A percentile compares a stretch with the other conserved stretches of the same genome.
Conservation (phyloP, 2,113 vertebrate genomes). For the Oreochromis aureus region DNA sequence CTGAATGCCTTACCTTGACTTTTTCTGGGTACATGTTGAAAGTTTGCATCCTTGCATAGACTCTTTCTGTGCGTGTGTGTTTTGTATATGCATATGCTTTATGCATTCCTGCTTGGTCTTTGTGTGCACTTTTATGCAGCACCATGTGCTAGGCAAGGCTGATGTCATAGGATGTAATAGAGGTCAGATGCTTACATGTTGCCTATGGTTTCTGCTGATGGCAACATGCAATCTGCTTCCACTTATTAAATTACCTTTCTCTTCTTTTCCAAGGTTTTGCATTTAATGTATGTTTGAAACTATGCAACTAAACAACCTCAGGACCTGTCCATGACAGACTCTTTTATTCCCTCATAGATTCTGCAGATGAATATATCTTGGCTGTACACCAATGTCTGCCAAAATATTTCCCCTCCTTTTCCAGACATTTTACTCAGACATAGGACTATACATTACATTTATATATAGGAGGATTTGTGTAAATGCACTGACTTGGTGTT, state of each 20-base stretch:
- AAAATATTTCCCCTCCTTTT: background rate
- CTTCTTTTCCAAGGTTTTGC: constrained; percentile 53
- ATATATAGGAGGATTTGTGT: background rate
- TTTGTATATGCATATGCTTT: background rate
- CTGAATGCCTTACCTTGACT: background rate
- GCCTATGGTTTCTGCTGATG: constrained; percentile 57
- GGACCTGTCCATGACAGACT: constrained; percentile 32
- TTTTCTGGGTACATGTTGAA: background rate
- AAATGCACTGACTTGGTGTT: background rate
- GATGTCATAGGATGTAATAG: constrained; percentile 60
- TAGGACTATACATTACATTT: background rate
- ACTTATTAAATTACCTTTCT: constrained; percentile 65
- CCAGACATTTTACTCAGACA: background rate
- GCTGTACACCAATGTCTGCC: background rate
- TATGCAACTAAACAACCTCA: constrained; percentile 45
- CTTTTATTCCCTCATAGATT: constrained; percentile 35
- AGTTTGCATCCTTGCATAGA: background rate
- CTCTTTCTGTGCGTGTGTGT: background rate
- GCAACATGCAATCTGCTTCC: constrained; percentile 63
- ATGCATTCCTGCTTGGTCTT: background rate
- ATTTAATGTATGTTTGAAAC: constrained; percentile 59
- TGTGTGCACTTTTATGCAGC: background rate
- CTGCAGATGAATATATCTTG: background rate
- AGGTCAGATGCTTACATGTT: constrained; percentile 61
- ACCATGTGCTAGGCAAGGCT: constrained; percentile 1